Evolutionary conservation across 2,888 invertebrate species (phyloP).

Genomic region (Brachypalpus laphriformis): DNA sequence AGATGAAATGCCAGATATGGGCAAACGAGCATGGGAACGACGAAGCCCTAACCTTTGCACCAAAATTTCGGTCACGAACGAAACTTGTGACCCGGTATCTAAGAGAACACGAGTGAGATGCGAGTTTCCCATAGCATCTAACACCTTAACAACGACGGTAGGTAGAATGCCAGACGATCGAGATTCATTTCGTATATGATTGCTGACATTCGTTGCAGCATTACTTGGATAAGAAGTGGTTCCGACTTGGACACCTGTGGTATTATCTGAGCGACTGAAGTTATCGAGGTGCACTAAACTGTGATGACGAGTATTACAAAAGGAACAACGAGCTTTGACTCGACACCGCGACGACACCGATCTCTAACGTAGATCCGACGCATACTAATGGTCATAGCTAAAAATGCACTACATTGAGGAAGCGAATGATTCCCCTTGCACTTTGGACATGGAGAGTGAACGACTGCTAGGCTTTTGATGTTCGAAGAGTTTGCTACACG

Average conservation of each 20-base stretch:
- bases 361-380: conserved; percentile 6
- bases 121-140: not conserved
- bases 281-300: conserved; percentile 5
- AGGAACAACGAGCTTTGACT: not conserved
- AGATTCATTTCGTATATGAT: not conserved
- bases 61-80: not conserved
- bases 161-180: not conserved
- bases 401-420: not conserved
- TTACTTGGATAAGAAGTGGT: not conserved
- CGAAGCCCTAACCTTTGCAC: too few species aligned
- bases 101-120: not conserved
- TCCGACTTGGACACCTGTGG: too few species aligned
- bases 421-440: not conserved
- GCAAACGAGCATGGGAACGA: conserved; percentile 16
- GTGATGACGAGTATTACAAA: conserved; percentile 15
- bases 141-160: not conserved
- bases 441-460: not conserved
- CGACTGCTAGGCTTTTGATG: conserved; percentile 1
- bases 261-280: not conserved
- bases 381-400: not conserved
- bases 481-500: not conserved
- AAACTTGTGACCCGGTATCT: not conserved
- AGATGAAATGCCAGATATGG: conserved; percentile 4
- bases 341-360: conserved; percentile 12
- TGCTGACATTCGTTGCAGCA: not conserved